Conservation (phyloP, 2,888 invertebrate species). For the Corythucha ciliata region DNA sequence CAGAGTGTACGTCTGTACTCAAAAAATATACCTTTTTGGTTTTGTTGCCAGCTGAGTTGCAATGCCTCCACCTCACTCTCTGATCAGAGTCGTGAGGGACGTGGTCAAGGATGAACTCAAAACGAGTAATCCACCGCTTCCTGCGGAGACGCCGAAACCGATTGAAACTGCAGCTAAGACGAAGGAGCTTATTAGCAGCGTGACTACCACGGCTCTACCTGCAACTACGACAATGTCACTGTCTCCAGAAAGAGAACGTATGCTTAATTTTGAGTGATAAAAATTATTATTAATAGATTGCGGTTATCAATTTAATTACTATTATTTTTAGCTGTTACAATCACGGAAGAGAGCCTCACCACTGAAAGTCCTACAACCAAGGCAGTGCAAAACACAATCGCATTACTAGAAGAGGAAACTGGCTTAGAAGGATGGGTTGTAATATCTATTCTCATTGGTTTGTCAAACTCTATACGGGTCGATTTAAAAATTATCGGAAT, state of each 20-base stretch:
- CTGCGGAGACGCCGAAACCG: conserved; percentile 1
- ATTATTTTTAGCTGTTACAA: conserved; percentile 18
- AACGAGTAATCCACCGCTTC: no score
- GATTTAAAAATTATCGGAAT: background rate
- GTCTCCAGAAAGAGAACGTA: no score
- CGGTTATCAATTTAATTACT: background rate
- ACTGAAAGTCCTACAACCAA: conserved; percentile 26
- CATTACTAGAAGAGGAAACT: conserved; percentile 57
- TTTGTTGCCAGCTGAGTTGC: no score
- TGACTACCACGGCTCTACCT: no score
- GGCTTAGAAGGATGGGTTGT: conserved; percentile 78
- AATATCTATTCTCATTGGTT: conserved; percentile 74
- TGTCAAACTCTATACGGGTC: conserved; percentile 32
- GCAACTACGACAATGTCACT: no score
- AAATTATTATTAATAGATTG: background rate
- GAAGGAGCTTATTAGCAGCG: conserved; percentile 6
- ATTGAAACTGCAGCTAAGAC: conserved; percentile 19
- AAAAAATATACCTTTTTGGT: no score
- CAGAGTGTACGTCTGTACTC: no score
- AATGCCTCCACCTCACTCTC: conserved; percentile 22
- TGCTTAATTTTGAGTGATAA: no score
- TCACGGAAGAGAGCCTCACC: conserved; percentile 21
- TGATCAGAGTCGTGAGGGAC: conserved; percentile 23
- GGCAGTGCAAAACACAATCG: conserved; percentile 27
- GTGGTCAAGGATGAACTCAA: no score